Base-by-base conservation (phyloP, 35 echinoderm and acorn worm species). In the Acanthaster planci region DNA sequence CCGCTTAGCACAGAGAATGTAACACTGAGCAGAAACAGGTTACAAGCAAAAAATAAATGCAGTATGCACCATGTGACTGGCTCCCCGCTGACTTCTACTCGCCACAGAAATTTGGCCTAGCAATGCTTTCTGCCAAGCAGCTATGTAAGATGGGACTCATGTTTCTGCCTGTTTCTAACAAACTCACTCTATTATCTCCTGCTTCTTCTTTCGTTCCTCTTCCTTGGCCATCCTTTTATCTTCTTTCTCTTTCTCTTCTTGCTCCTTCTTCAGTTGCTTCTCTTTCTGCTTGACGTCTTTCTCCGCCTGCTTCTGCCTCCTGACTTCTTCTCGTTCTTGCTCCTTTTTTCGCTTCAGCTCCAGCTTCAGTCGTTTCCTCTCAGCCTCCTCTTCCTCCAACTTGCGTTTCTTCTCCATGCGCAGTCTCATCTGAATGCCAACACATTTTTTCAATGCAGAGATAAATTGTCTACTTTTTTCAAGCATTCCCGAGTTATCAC, bases 391-490 rank as follows among this genome's bases (percentile, higher is more conserved):
- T 51, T 78, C 89, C 35, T 91, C 83, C 23, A 86, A 53, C 42
- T 91, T 91, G 52, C 84, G 72, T 38, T 85, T 78, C 57, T 86
- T 91, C 40, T 91, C 89, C 76, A 80, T 83, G 0, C 88, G 80
- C 1, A 78, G 37, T 76, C 21, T 90, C 77, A 53, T 67, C 81
- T 90, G 17, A 47, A 47, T 31, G 23, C 47, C 22, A 72, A 72
- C 22, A 72, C 4, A 26, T n/a, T n/a, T n/a, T n/a, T n/a, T n/a
- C n/a, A n/a, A 19, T 80, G 78, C 39, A 80, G 5, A 2, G 78
- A n/a, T n/a, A n/a, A n/a, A n/a, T n/a, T n/a, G n/a, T n/a, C n/a
- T n/a, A n/a, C n/a, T n/a, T n/a, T n/a, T n/a, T n/a, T n/a, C n/a
- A n/a, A n/a, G n/a, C n/a, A n/a, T 47, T 47, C 42, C 42, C 12